Evolutionary conservation across 2,113 vertebrate genomes (phyloP).

Genomic region (Cheirogaleus medius): DNA sequence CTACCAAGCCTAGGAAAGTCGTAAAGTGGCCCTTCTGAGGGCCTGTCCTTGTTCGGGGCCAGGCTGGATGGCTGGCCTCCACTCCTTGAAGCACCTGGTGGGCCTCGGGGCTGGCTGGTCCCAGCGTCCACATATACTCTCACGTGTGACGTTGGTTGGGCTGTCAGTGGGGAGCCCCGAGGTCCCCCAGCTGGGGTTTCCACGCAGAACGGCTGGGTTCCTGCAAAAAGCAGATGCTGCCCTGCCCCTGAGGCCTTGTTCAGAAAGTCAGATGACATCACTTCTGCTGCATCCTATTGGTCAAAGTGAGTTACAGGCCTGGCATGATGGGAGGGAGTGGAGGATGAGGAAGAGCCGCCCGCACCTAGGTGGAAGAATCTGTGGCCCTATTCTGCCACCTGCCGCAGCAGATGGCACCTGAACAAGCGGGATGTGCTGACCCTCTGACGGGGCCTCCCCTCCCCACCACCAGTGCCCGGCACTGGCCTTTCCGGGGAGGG

Average conservation of each 20-base stretch:
- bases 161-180: not conserved
- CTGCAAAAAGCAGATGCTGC: not conserved
- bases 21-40: not conserved
- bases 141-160: not conserved
- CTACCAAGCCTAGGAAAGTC: not conserved
- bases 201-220: not conserved
- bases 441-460: not conserved
- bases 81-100: no score
- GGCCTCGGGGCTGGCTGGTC: not conserved
- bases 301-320: not conserved
- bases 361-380: not conserved
- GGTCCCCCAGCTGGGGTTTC: not conserved
- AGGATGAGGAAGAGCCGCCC: not conserved
- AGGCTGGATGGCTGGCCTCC: not conserved
- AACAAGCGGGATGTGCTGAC: not conserved
- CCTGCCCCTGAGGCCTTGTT: not conserved
- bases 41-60: accelerated
- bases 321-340: no score
- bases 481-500: accelerated
- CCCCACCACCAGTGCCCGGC: no score
- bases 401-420: not conserved
- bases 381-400: not conserved
- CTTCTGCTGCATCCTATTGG: not conserved
- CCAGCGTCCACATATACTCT: accelerated
- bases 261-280: not conserved